Evolutionary conservation across 2,113 vertebrate species (phyloP).

Genomic region (Cephalopholis sonnerati): DNA sequence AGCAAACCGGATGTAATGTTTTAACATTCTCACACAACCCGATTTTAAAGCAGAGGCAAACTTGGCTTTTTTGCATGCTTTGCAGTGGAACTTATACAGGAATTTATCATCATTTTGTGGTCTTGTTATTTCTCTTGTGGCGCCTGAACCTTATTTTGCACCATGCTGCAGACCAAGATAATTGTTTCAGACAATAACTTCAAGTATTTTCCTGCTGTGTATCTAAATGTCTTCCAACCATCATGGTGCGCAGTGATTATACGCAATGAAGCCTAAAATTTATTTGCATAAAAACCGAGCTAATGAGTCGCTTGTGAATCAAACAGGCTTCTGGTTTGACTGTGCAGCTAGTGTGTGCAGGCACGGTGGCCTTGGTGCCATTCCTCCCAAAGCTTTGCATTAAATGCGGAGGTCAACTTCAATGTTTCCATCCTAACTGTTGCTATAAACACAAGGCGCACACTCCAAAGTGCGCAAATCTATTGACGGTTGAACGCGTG

Average conservation of each 20-base stretch:
- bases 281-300: conserved; percentile 45
- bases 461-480: conserved; percentile 33
- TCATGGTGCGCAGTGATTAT: conserved; percentile 23
- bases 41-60: neutral
- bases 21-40: neutral
- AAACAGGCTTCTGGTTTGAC: neutral
- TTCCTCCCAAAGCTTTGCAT: conserved; percentile 36
- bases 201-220: conserved; percentile 21
- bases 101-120: neutral
- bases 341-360: neutral
- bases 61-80: neutral
- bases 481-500: conserved; percentile 27
- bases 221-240: conserved; percentile 45
- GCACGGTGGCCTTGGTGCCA: conserved; percentile 46
- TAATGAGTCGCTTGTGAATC: conserved; percentile 44
- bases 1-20: neutral
- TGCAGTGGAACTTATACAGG: neutral
- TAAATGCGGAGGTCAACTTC: conserved; percentile 49
- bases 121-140: conserved; percentile 14
- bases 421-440: conserved; percentile 65
- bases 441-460: conserved; percentile 34
- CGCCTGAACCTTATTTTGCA: conserved; percentile 5
- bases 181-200: neutral
- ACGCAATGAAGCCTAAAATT: conserved; percentile 44
- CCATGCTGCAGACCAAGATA: conserved; percentile 1